Conservation (phyloP, 2,797 vertebrate genomes). For the Adrianichthys oophorus region DNA sequence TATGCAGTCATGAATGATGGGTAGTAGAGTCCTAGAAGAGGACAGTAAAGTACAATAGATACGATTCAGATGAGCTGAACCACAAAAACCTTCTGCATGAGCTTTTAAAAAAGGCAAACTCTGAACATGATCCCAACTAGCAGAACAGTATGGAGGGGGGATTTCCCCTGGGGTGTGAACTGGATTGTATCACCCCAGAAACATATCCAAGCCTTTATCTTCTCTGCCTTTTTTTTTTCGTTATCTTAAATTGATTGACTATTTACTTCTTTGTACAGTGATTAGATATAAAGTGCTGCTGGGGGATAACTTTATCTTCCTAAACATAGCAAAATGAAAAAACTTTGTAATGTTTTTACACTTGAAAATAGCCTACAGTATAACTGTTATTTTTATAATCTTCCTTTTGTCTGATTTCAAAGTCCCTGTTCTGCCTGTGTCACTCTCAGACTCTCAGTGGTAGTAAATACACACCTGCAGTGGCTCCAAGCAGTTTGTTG, state of each 20-base stretch:
- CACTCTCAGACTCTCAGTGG: slow-evolving; percentile 88
- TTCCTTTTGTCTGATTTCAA: slow-evolving; percentile 83
- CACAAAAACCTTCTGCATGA: slow-evolving; percentile 91
- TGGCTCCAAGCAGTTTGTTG: slow-evolving; percentile 83
- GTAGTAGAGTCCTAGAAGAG: slow-evolving; percentile 81
- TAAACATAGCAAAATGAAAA: slow-evolving; percentile 86
- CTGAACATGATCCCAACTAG: slow-evolving; percentile 92
- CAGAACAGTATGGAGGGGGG: slow-evolving; percentile 85
- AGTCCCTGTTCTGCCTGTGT: slow-evolving; percentile 91
- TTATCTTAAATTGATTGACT: slow-evolving; percentile 75
- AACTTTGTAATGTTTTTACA: slow-evolving; percentile 80
- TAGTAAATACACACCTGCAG: slow-evolving; percentile 85
- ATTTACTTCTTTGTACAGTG: slow-evolving; percentile 93
- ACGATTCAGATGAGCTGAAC: slow-evolving; percentile 84
- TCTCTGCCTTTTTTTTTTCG: slow-evolving; percentile 48
- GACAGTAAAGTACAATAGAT: slow-evolving; percentile 86
- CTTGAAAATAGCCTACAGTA: slow-evolving; percentile 81
- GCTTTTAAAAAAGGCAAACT: slow-evolving; percentile 90
- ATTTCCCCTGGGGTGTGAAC: slow-evolving; percentile 71
- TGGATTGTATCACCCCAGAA: slow-evolving; percentile 79
- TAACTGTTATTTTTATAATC: slow-evolving; percentile 84
- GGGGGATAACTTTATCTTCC: slow-evolving; percentile 87
- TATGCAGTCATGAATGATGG: slow-evolving; percentile 88
- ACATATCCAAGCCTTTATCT: slow-evolving; percentile 47
- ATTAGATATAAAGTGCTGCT: slow-evolving; percentile 99